These are phyloP conservation scores for Heptranchias perlo DNA, from an alignment of 2,113 vertebrate genomes.

Conservation along the genomic window DNA sequence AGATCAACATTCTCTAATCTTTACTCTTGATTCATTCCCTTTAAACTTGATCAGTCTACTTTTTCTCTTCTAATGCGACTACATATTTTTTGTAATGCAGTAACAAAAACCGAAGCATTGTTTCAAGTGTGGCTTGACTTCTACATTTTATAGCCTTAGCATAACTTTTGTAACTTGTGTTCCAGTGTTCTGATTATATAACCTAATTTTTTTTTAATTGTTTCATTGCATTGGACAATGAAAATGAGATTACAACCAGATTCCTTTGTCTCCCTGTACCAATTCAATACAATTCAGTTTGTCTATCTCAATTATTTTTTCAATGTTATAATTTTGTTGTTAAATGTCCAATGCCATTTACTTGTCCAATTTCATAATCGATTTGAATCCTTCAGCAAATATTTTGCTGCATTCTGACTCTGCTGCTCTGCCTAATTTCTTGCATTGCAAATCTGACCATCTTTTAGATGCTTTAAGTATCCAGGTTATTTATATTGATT, in stretches of 20 bases:
- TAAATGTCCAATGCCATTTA: neutral
- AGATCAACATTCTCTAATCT: too few relatives aligned
- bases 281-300: neutral
- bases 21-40: neutral
- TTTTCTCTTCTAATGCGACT: neutral
- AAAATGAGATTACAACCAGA: neutral
- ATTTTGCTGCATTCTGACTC: neutral
- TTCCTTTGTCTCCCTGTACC: neutral
- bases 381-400: neutral
- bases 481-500: neutral
- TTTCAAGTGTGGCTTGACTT: neutral
- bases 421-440: neutral
- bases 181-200: neutral
- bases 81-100: neutral
- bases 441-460: neutral
- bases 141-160: neutral
- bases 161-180: neutral
- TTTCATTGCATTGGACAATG: neutral
- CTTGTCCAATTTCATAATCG: neutral
- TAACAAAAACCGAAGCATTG: neutral
- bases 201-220: neutral
- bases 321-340: neutral
- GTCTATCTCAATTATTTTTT: neutral
- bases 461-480: neutral
- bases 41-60: neutral